Evolutionary conservation across 2,797 vertebrate genomes (phyloP).

Genomic region (Rousettus madagascariensis): DNA sequence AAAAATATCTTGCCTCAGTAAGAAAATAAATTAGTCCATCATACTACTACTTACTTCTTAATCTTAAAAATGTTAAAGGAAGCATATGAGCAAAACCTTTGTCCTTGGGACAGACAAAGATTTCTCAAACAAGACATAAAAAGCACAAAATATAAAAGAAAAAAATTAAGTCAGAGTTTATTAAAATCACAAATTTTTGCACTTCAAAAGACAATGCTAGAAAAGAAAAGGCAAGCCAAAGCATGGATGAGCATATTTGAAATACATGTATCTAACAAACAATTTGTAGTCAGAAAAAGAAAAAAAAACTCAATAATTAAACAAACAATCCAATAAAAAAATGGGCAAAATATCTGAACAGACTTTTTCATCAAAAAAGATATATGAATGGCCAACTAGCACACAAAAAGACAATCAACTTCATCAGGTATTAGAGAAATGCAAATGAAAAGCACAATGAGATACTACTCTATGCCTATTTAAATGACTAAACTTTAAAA

Average conservation of each 20-base stretch:
- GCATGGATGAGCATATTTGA: background rate
- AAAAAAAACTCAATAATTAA: background rate
- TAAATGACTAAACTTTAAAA: background rate
- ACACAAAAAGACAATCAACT: background rate
- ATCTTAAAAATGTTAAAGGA: background rate
- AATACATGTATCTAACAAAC: background rate
- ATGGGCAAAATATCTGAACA: background rate
- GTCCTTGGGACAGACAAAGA: background rate
- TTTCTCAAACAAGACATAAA: background rate
- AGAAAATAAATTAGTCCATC: background rate
- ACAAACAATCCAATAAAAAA: background rate
- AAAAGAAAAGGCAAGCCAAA: background rate
- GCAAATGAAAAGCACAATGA: background rate
- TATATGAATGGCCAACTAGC: background rate
- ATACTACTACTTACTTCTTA: background rate
- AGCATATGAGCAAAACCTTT: background rate
- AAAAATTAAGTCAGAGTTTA: background rate
- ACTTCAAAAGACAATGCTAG: constrained; percentile 11
- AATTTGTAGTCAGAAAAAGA: background rate
- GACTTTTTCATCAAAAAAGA: background rate
- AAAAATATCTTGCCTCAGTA: background rate
- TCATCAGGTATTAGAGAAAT: background rate
- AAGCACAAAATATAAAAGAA: background rate
- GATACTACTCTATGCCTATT: background rate
- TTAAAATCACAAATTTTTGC: background rate